A percentile compares a stretch with the other conserved stretches of the same genome.
These are phyloP conservation scores for Scolopax mira DNA, from an alignment of 2,113 vertebrate species.

Conservation along the genomic window DNA sequence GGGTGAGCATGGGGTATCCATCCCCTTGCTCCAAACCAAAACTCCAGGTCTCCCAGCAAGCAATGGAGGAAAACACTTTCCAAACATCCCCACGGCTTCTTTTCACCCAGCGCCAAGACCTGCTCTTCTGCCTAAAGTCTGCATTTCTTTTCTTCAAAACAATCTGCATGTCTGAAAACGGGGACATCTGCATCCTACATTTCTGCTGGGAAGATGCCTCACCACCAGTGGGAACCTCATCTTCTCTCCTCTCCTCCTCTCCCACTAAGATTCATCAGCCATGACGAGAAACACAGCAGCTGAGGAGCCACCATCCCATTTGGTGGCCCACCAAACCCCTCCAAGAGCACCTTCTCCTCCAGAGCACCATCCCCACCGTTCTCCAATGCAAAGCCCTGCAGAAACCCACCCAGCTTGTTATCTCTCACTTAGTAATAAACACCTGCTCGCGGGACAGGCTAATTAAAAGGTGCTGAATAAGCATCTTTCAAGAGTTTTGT, in stretches of 20 bases:
- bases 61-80: background rate
- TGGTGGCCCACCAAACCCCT: background rate
- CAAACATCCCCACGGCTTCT: background rate
- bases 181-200: background rate
- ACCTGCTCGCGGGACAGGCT: background rate
- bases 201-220: background rate
- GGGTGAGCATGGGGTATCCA: fast-evolving
- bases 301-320: background rate
- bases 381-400: background rate
- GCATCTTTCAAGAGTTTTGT: background rate
- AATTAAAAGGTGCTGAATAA: constrained; percentile 17
- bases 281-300: fast-evolving
- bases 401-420: background rate
- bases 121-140: background rate
- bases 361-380: background rate
- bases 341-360: background rate
- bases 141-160: background rate
- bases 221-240: background rate
- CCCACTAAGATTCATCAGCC: background rate
- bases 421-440: background rate
- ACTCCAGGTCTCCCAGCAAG: background rate
- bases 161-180: fast-evolving
- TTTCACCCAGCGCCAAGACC: background rate
- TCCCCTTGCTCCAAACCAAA: background rate
- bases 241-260: background rate